A percentile compares a stretch with the other conserved stretches of the same genome.
Evolutionary conservation across 1,140 invertebrate species (phyloP).

Genomic region (Neodiprion fabricii): DNA sequence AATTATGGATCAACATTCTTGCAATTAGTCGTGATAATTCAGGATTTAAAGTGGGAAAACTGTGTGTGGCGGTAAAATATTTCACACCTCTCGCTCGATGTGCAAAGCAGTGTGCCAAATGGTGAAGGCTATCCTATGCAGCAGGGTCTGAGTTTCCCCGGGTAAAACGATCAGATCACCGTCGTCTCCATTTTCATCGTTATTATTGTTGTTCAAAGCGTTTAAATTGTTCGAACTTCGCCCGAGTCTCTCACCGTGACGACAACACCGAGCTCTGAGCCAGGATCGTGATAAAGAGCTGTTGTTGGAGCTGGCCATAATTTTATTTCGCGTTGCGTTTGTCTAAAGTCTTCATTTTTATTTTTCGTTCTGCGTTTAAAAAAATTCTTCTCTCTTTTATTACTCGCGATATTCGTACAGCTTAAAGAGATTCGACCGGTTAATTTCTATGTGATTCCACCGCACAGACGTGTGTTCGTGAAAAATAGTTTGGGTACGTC

Average conservation of each 20-base stretch:
- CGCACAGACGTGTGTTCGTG: too few species aligned
- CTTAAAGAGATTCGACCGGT: too few species aligned
- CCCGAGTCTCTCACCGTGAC: constrained; percentile 36
- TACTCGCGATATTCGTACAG: too few species aligned
- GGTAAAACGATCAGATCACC: constrained; percentile 16
- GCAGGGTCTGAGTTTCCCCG: constrained; percentile 56
- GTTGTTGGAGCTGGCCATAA: constrained; percentile 48
- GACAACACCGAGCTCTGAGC: constrained; percentile 49
- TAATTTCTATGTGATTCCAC: too few species aligned
- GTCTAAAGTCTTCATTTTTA: constrained; percentile 17
- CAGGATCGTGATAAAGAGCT: constrained; percentile 46
- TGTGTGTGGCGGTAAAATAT: not conserved
- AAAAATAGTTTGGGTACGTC: too few species aligned
- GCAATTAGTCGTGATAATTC: too few species aligned
- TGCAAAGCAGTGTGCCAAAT: constrained; percentile 69
- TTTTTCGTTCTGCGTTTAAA: not conserved
- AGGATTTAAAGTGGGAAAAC: too few species aligned
- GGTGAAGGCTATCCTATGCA: constrained; percentile 68
- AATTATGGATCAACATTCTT: too few species aligned
- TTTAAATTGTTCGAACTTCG: not conserved
- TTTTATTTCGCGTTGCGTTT: constrained; percentile 13
- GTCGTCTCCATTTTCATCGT: constrained; percentile 35
- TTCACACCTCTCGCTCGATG: constrained; percentile 61
- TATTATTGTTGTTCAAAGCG: constrained; percentile 44
- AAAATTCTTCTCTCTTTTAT: not conserved